Evolutionary conservation across 2,888 invertebrate species (phyloP), one percentile per base, ranked within the genome.

Genomic region (Tuberolachnus salignus): DNA sequence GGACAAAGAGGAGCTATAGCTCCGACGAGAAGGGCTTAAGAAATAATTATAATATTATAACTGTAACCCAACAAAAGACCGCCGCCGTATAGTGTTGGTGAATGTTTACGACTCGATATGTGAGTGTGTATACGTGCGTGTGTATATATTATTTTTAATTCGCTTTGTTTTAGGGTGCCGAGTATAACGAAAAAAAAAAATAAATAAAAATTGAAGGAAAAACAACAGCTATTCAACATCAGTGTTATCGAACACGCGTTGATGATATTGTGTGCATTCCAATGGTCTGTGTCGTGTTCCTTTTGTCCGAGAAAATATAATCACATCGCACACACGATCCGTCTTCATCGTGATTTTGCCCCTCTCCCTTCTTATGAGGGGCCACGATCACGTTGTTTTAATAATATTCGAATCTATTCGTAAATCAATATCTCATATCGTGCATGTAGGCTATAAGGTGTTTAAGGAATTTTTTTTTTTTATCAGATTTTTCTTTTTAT

Each of bases 161-260:
- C 75, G 67, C 78, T 78, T 78, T 78, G 78, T 78, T 69, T 78
- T 67, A 78, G 78, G 78, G 78, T 78, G 78, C 57, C 34, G 34
- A 59, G 49, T 57, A n/a, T n/a, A 78, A 51, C 19, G 66, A 26
- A 69, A 66, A 78, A 57, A 49, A 46, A 78, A 57, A 57, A 49
- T 69, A 75, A n/a, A n/a, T n/a, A n/a, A n/a, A n/a, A n/a, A n/a
- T n/a, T n/a, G n/a, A n/a, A n/a, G n/a, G n/a, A n/a, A n/a, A n/a
- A n/a, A n/a, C n/a, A n/a, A n/a, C n/a, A n/a, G n/a, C n/a, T n/a
- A n/a, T n/a, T n/a, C n/a, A n/a, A 67, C 78, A 69, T 59, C 57
- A 57, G 49, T 55, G 44, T 53, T 53, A 57, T 67, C 44, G 59
- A 73, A 61, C 78, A 23, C 59, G n/a, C n/a, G 66, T 69, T n/a